These are phyloP conservation scores for Carduelis carduelis DNA, from an alignment of 2,797 vertebrate genomes.

Conservation along the genomic window DNA sequence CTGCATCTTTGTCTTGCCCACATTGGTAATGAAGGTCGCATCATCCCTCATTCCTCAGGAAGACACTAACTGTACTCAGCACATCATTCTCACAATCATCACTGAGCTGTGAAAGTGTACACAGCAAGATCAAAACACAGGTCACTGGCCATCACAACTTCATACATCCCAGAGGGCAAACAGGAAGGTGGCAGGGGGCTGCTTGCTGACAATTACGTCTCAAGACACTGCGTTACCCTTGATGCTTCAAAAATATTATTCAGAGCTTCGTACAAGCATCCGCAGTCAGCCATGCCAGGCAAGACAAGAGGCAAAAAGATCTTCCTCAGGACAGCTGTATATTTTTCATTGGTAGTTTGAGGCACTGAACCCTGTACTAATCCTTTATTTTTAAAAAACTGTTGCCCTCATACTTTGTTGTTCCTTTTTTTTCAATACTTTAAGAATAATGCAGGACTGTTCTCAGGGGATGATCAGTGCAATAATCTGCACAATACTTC, in stretches of 20 bases:
- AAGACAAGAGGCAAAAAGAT: not conserved
- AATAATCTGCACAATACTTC: not conserved
- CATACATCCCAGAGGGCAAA: not conserved
- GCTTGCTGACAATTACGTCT: not conserved
- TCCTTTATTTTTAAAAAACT: not conserved
- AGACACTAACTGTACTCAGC: not conserved
- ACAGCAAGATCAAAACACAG: not conserved
- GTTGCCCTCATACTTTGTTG: not conserved
- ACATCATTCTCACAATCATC: not conserved
- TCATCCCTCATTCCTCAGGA: not conserved
- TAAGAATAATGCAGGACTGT: not conserved
- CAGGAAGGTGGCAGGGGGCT: not conserved
- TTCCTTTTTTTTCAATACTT: not conserved
- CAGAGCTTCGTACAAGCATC: not conserved
- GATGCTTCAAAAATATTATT: not conserved
- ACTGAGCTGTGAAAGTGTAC: not conserved
- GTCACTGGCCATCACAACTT: not conserved
- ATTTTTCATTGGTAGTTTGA: not conserved
- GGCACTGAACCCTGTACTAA: not conserved
- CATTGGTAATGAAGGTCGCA: not conserved
- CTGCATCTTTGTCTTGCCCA: not conserved
- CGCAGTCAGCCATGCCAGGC: rapidly evolving
- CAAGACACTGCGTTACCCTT: not conserved
- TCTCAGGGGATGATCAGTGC: not conserved
- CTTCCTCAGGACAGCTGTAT: not conserved